Percentiles rank a stretch among this genome's conserved stretches.
These are phyloP conservation scores for Engystomops pustulosus DNA, from an alignment of 2,113 vertebrate species.

Conservation along the genomic window DNA sequence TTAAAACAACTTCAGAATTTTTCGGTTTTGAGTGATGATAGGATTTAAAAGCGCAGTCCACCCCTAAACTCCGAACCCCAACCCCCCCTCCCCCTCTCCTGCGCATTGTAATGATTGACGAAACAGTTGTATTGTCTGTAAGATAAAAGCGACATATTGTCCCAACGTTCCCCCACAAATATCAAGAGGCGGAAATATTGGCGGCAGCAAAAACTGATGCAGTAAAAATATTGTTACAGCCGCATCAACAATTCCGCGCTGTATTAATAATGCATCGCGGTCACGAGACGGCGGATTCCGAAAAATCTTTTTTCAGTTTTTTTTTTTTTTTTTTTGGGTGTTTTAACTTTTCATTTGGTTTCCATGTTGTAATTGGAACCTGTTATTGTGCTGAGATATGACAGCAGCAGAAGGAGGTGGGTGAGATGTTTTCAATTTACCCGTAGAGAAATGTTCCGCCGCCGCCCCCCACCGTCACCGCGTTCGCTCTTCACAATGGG, in stretches of 20 bases:
- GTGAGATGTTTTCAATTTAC: conserved; percentile 34
- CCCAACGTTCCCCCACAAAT: conserved; percentile 18
- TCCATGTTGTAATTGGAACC: conserved; percentile 71
- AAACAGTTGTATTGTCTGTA: not conserved
- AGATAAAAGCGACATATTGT: conserved; percentile 37
- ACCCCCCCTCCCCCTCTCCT: too few species aligned
- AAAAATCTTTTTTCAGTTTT: too few species aligned
- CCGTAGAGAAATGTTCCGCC: conserved; percentile 4
- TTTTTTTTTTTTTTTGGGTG: too few species aligned
- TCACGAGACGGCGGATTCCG: conserved; percentile 71
- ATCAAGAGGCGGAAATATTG: conserved; percentile 42
- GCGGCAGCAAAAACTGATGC: not conserved
- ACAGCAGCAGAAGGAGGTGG: conserved; percentile 56
- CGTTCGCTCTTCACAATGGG: not conserved
- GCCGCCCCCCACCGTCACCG: not conserved
- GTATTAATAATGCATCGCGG: conserved; percentile 52
- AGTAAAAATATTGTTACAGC: conserved; percentile 48
- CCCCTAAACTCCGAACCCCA: too few species aligned
- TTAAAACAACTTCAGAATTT: too few species aligned
- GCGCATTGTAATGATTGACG: too few species aligned
- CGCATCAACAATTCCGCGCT: conserved; percentile 19
- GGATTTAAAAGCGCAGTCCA: too few species aligned
- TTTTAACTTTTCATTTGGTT: conserved; percentile 70
- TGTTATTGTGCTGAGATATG: conserved; percentile 70
- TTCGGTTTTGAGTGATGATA: too few species aligned